A percentile compares a stretch with the other conserved stretches of the same genome.
phyloP scores from a whole-genome alignment of 35 echinoderm and acorn worm genomes.

The Apostichopus japonicus region DNA sequence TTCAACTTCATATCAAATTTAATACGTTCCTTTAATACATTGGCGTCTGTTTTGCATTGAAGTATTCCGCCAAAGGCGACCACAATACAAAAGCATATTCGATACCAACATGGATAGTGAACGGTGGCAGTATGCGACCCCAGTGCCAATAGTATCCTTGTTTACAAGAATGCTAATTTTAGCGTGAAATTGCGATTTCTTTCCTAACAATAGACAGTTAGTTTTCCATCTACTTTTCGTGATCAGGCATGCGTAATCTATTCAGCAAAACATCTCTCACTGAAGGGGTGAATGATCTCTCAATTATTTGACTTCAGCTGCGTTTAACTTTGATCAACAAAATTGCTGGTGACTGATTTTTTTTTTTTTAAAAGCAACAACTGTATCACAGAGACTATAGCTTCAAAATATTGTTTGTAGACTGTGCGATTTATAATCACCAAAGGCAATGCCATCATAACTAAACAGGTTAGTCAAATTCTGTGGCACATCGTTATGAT shows the following conservation, averaged over 20 bases:
- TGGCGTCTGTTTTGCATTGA: conserved; percentile 42
- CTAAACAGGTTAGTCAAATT: too few species aligned
- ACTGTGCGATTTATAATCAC: too few species aligned
- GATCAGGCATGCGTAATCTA: conserved; percentile 27
- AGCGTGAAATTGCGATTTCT: conserved; percentile 49
- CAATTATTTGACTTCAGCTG: conserved; percentile 15
- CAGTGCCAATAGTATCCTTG: conserved; percentile 42
- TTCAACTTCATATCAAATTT: background rate
- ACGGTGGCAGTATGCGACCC: conserved; percentile 9
- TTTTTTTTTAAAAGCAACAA: too few species aligned
- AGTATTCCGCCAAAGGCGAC: conserved; percentile 43
- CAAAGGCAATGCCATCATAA: too few species aligned
- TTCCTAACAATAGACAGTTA: conserved; percentile 22
- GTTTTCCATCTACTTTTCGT: conserved; percentile 9
- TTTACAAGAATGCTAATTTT: conserved; percentile 48
- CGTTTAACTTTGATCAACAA: background rate
- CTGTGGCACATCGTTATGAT: too few species aligned
- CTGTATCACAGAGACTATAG: too few species aligned
- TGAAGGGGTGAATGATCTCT: conserved; percentile 44
- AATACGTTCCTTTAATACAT: conserved; percentile 10
- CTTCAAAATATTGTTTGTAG: too few species aligned
- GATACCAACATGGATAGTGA: conserved; percentile 26
- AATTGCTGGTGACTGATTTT: too few species aligned
- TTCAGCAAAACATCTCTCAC: background rate
- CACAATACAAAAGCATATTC: conserved; percentile 36